phyloP scores from a whole-genome alignment of 1,140 invertebrate genomes.

The Maniola jurtina region DNA sequence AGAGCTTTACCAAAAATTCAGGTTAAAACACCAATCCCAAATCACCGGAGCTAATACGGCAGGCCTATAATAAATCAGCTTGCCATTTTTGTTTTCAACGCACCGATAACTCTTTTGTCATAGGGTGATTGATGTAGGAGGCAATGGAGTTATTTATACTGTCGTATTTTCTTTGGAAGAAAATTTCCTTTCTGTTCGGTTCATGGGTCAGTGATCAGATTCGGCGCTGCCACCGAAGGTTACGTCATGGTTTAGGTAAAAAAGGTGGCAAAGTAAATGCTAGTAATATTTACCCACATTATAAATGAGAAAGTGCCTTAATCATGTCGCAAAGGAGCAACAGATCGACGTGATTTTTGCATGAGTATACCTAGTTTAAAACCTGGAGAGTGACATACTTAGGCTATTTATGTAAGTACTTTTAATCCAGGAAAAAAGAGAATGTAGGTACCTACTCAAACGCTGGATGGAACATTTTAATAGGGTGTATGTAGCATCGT shows the following conservation, averaged over 20 bases:
- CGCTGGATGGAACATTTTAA: too few species aligned
- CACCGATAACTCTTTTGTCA: slow-evolving; percentile 79
- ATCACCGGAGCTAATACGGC: slow-evolving; percentile 55
- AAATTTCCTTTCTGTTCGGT: slow-evolving; percentile 77
- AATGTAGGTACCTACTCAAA: too few species aligned
- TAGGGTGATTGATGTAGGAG: slow-evolving; percentile 76
- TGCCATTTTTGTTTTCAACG: slow-evolving; percentile 79
- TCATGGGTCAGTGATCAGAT: slow-evolving; percentile 78
- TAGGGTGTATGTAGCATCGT: too few species aligned
- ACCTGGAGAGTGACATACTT: too few species aligned
- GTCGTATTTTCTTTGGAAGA: slow-evolving; percentile 75
- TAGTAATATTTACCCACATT: background rate
- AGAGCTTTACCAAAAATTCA: background rate
- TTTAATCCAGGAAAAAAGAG: too few species aligned
- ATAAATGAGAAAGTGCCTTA: too few species aligned
- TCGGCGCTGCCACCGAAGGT: slow-evolving; percentile 50
- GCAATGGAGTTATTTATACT: slow-evolving; percentile 78
- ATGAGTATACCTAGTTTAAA: too few species aligned
- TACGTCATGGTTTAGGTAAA: slow-evolving; percentile 28
- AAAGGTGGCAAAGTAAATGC: slow-evolving; percentile 36
- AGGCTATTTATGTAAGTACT: too few species aligned
- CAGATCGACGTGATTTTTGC: too few species aligned
- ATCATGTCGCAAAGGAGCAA: too few species aligned
- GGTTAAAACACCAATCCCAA: slow-evolving; percentile 29
- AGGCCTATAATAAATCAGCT: slow-evolving; percentile 63